These are phyloP conservation scores for Caenorhabditis wallacei DNA, from an alignment of 2,888 invertebrate species.

Conservation along the genomic window DNA sequence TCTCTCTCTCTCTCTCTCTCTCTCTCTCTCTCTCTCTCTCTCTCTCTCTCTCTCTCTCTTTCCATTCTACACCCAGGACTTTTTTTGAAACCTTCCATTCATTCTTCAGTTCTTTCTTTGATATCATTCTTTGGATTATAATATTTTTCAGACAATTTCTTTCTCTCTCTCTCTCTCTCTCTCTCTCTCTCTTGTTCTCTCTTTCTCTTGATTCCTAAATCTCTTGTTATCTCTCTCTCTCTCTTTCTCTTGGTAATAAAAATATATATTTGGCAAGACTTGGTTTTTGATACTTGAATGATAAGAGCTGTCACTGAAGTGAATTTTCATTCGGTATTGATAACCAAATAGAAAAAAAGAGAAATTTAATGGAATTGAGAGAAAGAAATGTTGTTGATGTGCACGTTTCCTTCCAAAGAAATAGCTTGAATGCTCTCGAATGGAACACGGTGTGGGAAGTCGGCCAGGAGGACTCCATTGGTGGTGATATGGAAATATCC, in stretches of 20 bases:
- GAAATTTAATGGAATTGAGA: constrained; percentile 44
- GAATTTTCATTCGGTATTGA: constrained; percentile 17
- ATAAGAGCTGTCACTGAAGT: constrained; percentile 20
- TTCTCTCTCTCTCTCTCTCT: not conserved
- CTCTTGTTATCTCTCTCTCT: not conserved
- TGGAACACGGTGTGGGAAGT: constrained; percentile 64
- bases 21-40: too few relatives aligned
- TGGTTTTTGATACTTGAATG: not conserved
- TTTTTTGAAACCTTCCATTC: not conserved
- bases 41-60: too few relatives aligned
- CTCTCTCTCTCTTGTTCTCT: not conserved
- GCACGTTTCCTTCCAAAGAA: constrained; percentile 54
- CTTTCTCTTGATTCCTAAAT: not conserved
- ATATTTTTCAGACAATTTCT: too few relatives aligned
- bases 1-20: too few relatives aligned
- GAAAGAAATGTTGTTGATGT: constrained; percentile 49
- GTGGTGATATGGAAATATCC: constrained; percentile 63
- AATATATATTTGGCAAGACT: not conserved
- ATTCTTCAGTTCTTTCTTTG: not conserved
- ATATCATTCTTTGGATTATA: too few relatives aligned
- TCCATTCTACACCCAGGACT: too few relatives aligned
- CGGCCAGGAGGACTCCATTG: constrained; percentile 61
- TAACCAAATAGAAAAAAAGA: not conserved
- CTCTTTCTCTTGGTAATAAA: not conserved
- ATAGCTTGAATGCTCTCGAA: constrained; percentile 58